Evolutionary conservation across 2,797 vertebrate genomes (phyloP), one percentile per base, ranked within the genome.

Genomic region (Babyrousa celebensis): DNA sequence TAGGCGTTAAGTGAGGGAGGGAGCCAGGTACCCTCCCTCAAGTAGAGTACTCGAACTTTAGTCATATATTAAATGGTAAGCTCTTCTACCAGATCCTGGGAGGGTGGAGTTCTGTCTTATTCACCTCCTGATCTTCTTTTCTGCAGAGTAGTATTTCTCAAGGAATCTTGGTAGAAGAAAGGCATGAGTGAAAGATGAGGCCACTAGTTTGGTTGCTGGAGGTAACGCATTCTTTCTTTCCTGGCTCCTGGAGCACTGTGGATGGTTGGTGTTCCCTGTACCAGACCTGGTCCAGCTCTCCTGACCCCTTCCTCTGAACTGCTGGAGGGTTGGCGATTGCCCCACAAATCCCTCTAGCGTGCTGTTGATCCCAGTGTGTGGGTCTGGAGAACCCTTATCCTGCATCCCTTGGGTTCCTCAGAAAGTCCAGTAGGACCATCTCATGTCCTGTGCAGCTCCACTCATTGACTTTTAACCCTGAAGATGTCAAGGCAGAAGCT

Each of bases 401-500:
- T 80, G 32, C 36, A 1, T 6, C 11, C 32, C 21, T 32, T 18
- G 10, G 40, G 79, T 20, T 23, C 58, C 78, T 83, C 43, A 27
- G 71, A 83, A 79, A 21, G 9, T 27, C 21, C 20, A 20, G 27
- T 15, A 77, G 83, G 82, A n/a, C 29, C 12, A 1, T 27, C 11
- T 74, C 27, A 25, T 3, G 7, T 78, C 68, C 20, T 72, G 60
- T 54, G 16, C 10, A 29, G 21, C 15, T 95, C 17, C 5, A 60
- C 1, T 65, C 14, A 56, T 72, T 36, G 48, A 56, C 78, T 91
- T 25, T 74, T 67, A 65, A 14, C 56, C 40, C 43, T 17, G 11
- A 85, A 65, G 82, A 23, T 54, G 8, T 83, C 63, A 70, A 89
- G 68, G 12, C 52, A 87, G 40, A 82, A 56, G 27, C 74, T 68